Conservation (phyloP, 2,888 invertebrate species). For the Drosophila vallismaia region DNA sequence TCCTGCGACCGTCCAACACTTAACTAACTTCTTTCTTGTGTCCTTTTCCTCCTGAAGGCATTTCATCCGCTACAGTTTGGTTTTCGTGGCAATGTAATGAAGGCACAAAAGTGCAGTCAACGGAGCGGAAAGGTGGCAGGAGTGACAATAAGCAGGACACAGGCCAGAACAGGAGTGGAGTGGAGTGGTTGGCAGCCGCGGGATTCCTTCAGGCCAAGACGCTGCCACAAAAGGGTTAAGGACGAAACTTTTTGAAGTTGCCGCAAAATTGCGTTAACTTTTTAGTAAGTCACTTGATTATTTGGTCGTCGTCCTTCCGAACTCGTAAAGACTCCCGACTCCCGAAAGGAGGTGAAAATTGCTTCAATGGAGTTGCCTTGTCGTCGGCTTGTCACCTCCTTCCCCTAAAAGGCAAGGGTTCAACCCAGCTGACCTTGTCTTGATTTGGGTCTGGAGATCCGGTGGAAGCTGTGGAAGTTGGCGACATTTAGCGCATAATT, state of each 20-base stretch:
- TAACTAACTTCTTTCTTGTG: not conserved
- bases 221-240: constrained; percentile 54
- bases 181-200: not conserved
- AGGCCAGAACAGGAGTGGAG: constrained; percentile 21
- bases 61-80: constrained; percentile 4
- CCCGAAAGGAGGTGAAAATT: constrained; percentile 50
- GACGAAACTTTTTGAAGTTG: constrained; percentile 71
- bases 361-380: constrained; percentile 55
- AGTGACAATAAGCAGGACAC: constrained; percentile 22
- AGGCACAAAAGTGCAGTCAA: constrained; percentile 72
- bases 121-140: constrained; percentile 63
- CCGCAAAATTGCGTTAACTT: constrained; percentile 76
- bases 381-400: constrained; percentile 20
- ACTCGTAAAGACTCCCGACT: constrained; percentile 7
- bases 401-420: constrained; percentile 2
- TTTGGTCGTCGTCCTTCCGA: constrained; percentile 40
- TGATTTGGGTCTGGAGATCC: constrained; percentile 59
- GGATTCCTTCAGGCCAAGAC: constrained; percentile 24
- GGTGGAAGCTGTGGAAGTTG: constrained; percentile 41
- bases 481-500: constrained; percentile 73
- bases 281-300: constrained; percentile 75
- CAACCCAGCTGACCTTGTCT: constrained; percentile 51
- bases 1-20: not conserved
- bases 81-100: constrained; percentile 32
- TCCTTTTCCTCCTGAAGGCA: constrained; percentile 9